These are phyloP conservation scores for Brachyptera putata DNA, from an alignment of 2,888 invertebrate species.

Conservation along the genomic window DNA sequence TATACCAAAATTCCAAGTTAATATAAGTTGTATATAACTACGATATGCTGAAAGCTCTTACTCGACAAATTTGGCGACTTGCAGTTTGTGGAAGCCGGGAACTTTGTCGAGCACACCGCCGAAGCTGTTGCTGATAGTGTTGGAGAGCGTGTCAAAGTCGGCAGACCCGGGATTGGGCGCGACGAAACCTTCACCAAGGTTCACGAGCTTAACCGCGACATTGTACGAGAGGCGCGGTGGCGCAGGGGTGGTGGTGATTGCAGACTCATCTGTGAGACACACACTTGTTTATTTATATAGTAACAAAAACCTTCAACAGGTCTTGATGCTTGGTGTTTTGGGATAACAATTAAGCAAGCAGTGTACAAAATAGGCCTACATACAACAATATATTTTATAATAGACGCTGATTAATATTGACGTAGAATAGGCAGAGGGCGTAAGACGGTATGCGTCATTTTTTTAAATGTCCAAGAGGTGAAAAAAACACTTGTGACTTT, in stretches of 20 bases:
- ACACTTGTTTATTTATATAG: background rate
- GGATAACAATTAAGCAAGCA: no score
- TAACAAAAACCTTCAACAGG: no score
- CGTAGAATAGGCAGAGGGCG: no score
- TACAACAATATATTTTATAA: no score
- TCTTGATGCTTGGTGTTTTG: no score
- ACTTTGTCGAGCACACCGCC: slow-evolving; percentile 57
- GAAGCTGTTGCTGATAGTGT: slow-evolving; percentile 61
- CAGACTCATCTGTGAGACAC: slow-evolving; percentile 19
- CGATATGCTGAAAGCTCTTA: slow-evolving; percentile 36
- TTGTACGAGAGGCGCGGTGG: slow-evolving; percentile 66
- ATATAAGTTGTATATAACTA: no score
- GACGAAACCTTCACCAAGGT: slow-evolving; percentile 71
- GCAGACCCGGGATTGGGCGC: slow-evolving; percentile 66
- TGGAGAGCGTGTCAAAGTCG: slow-evolving; percentile 68
- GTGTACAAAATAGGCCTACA: no score
- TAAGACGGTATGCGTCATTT: no score
- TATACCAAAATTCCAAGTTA: no score
- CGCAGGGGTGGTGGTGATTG: slow-evolving; percentile 49
- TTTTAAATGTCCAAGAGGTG: no score
- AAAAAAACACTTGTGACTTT: no score
- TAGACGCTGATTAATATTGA: no score
- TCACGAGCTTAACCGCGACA: slow-evolving; percentile 67
- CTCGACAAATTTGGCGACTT: slow-evolving; percentile 64
- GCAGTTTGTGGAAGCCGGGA: slow-evolving; percentile 67